A percentile compares a stretch with the other conserved stretches of the same genome.
Conservation (phyloP, 2,113 vertebrate genomes). For the Synchiropus splendidus region DNA sequence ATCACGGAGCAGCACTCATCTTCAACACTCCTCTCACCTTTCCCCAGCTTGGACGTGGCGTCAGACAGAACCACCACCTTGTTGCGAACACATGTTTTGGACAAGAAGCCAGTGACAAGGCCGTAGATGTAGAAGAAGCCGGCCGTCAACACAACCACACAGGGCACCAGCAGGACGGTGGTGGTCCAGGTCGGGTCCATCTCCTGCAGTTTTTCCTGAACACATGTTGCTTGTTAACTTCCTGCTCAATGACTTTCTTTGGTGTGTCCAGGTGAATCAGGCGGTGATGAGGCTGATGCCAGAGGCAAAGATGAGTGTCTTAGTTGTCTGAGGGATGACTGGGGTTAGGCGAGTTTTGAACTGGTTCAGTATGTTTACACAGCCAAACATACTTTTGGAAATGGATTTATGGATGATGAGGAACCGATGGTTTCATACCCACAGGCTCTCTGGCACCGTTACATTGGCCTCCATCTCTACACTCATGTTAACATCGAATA, state of each 20-base stretch:
- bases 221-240: too few species aligned
- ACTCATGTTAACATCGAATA: constrained; percentile 25
- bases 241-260: too few species aligned
- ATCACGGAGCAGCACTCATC: too few species aligned
- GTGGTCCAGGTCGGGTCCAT: constrained; percentile 64
- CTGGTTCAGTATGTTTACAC: constrained; percentile 15
- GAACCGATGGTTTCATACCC: constrained; percentile 33
- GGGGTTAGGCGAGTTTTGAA: too few species aligned
- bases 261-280: too few species aligned
- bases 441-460: constrained; percentile 30
- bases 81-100: constrained; percentile 80
- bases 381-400: constrained; percentile 9
- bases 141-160: constrained; percentile 72
- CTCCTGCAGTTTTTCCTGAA: constrained; percentile 32
- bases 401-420: not conserved
- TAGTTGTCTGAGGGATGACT: too few species aligned
- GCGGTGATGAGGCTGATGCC: too few species aligned
- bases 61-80: constrained; percentile 89
- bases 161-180: constrained; percentile 69
- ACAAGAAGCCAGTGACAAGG: constrained; percentile 66
- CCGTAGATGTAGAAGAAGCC: constrained; percentile 80
- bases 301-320: too few species aligned
- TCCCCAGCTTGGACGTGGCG: constrained; percentile 74
- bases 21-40: too few species aligned
- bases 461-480: constrained; percentile 42